Base-by-base conservation (phyloP, 2,797 vertebrate species). In the Capromys pilorides region DNA sequence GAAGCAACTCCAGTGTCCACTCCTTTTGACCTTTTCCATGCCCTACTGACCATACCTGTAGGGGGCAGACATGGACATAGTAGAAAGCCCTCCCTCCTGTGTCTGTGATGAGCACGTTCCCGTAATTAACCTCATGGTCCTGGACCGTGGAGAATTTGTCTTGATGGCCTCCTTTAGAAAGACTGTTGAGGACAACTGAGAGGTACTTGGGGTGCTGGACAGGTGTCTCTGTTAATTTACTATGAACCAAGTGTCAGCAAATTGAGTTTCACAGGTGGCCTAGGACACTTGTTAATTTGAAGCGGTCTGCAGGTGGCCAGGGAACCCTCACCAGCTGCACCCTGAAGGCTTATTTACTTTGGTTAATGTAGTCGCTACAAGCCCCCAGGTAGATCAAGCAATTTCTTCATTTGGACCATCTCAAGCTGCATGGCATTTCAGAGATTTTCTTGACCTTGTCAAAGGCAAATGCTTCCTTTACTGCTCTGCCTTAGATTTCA, bases 261-360 rank as follows among this genome's bases (percentile, higher is more conserved):
- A 98, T 97, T 96, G 97, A 98, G 96, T 98, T 98, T 98, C 98
- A 98, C 98, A 98, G 97, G 97, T 96, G 97, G 92, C 59, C 6
- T 90, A 97, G 96, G 96, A 98, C 97, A 96, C 41, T 94, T 89
- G 96, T 98, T 97, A 97, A 71, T 97, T 96, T 96, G 96, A 96
- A 95, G 89, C 51, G 9, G 3, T 80, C 94, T 97, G 83, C 54
- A 21, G 90, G 94, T 3, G 90, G 83, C 75, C 1, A 77, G 33
- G 88, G 92, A 54, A 93, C 96, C 91, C 96, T 95, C 89, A 2
- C 91, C 87, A 97, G 97, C 92, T 93, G 90, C 86, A 92, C 94
- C 97, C 82, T 12, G 97, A 88, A 93, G 94, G 45, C 97, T 97
- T 97, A 96, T 98, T 98, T 98, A 97, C 0, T 18, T 96, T 96